Evolutionary conservation across 2,113 vertebrate species (phyloP).

Genomic region (Aptenodytes forsteri): DNA sequence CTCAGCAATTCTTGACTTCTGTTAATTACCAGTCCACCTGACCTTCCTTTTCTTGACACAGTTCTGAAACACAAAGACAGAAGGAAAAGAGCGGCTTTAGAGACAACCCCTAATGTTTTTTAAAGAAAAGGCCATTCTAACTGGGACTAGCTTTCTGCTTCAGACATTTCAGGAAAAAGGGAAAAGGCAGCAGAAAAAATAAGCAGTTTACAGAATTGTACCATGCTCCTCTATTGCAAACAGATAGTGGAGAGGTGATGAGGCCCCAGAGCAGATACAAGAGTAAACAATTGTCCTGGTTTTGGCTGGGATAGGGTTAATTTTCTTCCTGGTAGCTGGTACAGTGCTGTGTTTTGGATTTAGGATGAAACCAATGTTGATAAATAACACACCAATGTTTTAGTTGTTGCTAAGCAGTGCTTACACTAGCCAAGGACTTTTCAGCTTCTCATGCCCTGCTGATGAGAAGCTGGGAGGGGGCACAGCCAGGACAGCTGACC

Average conservation of each 20-base stretch:
- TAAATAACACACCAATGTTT: too few relatives aligned
- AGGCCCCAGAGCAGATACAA: background rate
- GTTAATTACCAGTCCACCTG: background rate
- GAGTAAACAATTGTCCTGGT: background rate
- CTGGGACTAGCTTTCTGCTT: background rate
- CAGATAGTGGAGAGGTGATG: rapidly evolving
- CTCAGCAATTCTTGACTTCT: background rate
- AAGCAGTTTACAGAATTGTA: background rate
- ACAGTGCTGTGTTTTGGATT: too few relatives aligned
- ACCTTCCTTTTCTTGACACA: background rate
- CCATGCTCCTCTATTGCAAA: background rate
- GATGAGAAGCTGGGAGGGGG: too few relatives aligned
- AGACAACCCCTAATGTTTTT: background rate
- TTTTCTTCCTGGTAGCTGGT: too few relatives aligned
- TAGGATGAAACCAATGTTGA: too few relatives aligned
- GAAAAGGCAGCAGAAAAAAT: background rate
- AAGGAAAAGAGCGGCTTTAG: background rate
- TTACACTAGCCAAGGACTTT: too few relatives aligned
- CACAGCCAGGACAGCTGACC: too few relatives aligned
- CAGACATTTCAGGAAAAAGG: background rate
- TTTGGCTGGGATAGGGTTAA: too few relatives aligned
- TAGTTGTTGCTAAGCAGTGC: too few relatives aligned
- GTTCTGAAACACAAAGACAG: background rate
- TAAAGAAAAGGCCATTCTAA: background rate
- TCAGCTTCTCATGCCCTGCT: too few relatives aligned